Evolutionary conservation across 2,797 vertebrate genomes (phyloP).

Genomic region (Malacoraja senta): DNA sequence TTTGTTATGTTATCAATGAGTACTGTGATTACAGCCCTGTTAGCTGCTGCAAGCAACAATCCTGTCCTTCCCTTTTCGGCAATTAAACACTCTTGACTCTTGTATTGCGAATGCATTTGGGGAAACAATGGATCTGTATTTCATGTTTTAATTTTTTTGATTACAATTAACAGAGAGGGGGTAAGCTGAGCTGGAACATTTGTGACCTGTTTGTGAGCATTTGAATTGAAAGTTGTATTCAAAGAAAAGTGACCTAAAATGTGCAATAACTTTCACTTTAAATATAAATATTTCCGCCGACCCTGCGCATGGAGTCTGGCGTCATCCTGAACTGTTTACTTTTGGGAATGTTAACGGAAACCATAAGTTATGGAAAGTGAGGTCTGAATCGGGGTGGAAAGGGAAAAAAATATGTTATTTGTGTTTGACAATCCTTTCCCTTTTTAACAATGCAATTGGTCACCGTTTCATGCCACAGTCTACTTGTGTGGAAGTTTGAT

Average conservation of each 20-base stretch:
- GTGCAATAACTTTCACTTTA: background rate
- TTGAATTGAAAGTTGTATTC: background rate
- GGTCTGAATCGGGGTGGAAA: background rate
- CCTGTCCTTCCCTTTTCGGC: too few relatives aligned
- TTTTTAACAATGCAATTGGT: background rate
- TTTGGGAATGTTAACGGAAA: slow-evolving; percentile 11
- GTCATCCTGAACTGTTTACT: slow-evolving; percentile 19
- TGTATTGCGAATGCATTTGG: background rate
- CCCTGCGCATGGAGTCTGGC: background rate
- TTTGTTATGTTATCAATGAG: too few relatives aligned
- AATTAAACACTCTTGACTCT: background rate
- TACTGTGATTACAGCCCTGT: too few relatives aligned
- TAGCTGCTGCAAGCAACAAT: too few relatives aligned
- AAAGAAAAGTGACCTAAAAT: background rate
- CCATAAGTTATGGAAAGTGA: background rate
- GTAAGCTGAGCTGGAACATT: background rate
- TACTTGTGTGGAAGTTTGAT: background rate
- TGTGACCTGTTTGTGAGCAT: background rate
- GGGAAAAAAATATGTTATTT: background rate
- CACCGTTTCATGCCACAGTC: background rate
- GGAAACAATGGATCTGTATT: background rate
- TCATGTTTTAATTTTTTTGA: background rate
- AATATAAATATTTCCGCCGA: slow-evolving; percentile 12
- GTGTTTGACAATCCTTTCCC: background rate
- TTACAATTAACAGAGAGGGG: background rate